Conservation (phyloP, 2,113 vertebrate species). For the Semnopithecus entellus region DNA sequence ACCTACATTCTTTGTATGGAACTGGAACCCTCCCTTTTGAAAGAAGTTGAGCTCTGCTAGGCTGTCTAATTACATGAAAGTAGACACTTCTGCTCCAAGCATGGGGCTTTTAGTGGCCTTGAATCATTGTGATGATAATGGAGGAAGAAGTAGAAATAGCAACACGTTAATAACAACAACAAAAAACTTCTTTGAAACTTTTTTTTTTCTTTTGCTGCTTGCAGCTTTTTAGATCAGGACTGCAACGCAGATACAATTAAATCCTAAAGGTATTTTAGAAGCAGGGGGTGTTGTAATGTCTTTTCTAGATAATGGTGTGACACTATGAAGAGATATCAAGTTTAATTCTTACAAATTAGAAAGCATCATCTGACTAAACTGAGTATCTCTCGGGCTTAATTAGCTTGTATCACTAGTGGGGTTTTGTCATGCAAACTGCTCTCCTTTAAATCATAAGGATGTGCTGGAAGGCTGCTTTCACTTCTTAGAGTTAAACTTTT, state of each 20-base stretch:
- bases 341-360: constrained; percentile 80
- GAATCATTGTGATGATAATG: constrained; percentile 82
- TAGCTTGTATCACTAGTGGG: constrained; percentile 58
- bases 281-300: constrained; percentile 56
- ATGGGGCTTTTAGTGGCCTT: constrained; percentile 81
- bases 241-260: constrained; percentile 44
- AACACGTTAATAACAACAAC: constrained; percentile 71
- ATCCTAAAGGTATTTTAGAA: constrained; percentile 48
- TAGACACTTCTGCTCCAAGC: constrained; percentile 86
- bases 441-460: constrained; percentile 49
- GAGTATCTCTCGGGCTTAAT: constrained; percentile 72
- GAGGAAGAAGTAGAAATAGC: constrained; percentile 72
- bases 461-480: neutral
- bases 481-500: constrained; percentile 46
- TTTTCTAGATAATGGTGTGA: constrained; percentile 71
- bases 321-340: constrained; percentile 61
- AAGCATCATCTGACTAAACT: constrained; percentile 72
- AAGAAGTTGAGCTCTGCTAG: constrained; percentile 77
- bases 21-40: constrained; percentile 82
- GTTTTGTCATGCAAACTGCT: constrained; percentile 63
- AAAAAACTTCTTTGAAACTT: constrained; percentile 72
- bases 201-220: constrained; percentile 29
- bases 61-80: constrained; percentile 88
- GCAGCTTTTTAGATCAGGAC: constrained; percentile 64
- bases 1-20: constrained; percentile 78